Evolutionary conservation across 2,797 vertebrate species (phyloP).

Genomic region (Margarornis squamiger): DNA sequence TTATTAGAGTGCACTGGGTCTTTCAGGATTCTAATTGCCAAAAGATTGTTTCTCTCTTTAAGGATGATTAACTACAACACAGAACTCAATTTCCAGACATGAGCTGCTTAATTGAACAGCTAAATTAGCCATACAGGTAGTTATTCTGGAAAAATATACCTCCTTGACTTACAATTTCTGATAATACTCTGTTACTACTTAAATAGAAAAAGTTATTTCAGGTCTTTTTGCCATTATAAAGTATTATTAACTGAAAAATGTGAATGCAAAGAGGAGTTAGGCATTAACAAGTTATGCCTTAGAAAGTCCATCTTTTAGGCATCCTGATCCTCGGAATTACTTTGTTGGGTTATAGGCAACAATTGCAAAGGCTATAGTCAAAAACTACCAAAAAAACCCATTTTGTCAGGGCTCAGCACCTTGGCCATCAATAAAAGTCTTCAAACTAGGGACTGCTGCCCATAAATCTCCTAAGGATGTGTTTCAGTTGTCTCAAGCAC

Average conservation of each 20-base stretch:
- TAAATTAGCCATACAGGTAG: background rate
- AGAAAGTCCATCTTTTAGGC: background rate
- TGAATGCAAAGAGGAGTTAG: background rate
- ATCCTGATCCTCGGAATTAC: background rate
- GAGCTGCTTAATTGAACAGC: background rate
- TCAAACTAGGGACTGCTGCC: background rate
- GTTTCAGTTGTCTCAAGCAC: background rate
- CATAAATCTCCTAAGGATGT: background rate
- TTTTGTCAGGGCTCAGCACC: background rate
- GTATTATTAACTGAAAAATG: background rate
- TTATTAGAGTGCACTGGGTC: background rate
- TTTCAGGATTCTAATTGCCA: background rate
- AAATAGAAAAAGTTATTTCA: background rate
- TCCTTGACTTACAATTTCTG: background rate
- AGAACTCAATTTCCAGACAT: slow-evolving; percentile 11
- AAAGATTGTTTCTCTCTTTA: slow-evolving; percentile 21
- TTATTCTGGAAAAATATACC: background rate
- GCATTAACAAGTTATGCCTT: background rate
- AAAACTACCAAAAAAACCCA: accelerated
- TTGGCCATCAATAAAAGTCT: background rate
- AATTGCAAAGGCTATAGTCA: background rate
- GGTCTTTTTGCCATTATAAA: background rate
- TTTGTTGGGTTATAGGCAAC: background rate
- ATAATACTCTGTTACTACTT: background rate
- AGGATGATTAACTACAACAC: slow-evolving; percentile 12